phyloP scores from a whole-genome alignment of 2,113 vertebrate genomes.

The Orientallactaga bullata region DNA sequence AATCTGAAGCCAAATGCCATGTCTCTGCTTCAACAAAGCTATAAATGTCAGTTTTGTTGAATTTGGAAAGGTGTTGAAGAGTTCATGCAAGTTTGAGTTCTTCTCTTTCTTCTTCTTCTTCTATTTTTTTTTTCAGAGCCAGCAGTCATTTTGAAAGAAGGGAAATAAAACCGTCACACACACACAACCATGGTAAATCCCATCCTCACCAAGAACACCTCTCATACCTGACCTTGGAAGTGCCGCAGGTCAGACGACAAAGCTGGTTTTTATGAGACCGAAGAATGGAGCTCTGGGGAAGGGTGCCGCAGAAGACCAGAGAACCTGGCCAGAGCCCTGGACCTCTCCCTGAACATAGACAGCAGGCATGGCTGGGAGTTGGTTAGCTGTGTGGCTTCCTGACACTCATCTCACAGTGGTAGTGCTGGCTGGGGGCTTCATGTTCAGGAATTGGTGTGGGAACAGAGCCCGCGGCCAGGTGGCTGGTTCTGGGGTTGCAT shows the following conservation, averaged over 20 bases:
- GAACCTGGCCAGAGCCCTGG: constrained; percentile 79
- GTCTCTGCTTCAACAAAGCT: constrained; percentile 89
- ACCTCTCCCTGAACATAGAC: constrained; percentile 82
- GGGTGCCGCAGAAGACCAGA: constrained; percentile 80
- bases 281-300: constrained; percentile 85
- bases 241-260: constrained; percentile 85
- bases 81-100: constrained; percentile 89
- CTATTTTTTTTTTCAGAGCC: constrained; percentile 83
- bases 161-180: constrained; percentile 67
- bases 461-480: background rate
- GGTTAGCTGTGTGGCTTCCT: background rate
- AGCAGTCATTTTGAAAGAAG: constrained; percentile 79
- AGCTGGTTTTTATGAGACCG: constrained; percentile 81
- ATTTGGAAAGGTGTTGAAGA: constrained; percentile 91
- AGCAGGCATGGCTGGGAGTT: constrained; percentile 79
- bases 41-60: constrained; percentile 92
- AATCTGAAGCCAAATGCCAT: constrained; percentile 90
- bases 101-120: constrained; percentile 85
- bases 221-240: constrained; percentile 82
- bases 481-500: background rate
- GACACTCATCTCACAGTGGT: background rate
- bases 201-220: constrained; percentile 77
- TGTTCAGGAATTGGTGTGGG: rapidly evolving
- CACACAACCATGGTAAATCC: constrained; percentile 67
- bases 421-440: background rate